Percentiles rank a stretch among this genome's conserved stretches.
phyloP scores from a whole-genome alignment of 2,113 vertebrate species.

The Chaenogobius annularis region DNA sequence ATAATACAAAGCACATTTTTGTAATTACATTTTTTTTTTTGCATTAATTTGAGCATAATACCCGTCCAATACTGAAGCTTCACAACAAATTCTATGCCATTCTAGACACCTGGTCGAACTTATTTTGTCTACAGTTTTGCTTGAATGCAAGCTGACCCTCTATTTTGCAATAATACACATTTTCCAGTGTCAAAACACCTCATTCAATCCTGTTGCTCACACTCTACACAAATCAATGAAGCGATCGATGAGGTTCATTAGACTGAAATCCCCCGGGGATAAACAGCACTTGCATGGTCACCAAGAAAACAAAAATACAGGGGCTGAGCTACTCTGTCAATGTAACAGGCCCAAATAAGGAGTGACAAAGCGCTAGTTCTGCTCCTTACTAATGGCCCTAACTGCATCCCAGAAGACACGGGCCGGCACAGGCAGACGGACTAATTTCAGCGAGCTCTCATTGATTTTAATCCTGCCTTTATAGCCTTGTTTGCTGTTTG shows the following conservation, averaged over 20 bases:
- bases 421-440: constrained; percentile 5
- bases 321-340: constrained; percentile 50
- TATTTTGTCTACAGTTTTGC: background rate
- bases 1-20: too few species aligned
- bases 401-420: constrained; percentile 25
- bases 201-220: constrained; percentile 59
- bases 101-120: background rate
- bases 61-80: too few species aligned
- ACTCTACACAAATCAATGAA: constrained; percentile 60
- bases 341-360: constrained; percentile 34
- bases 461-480: constrained; percentile 20
- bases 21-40: too few species aligned
- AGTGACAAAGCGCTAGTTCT: constrained; percentile 15
- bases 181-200: constrained; percentile 64
- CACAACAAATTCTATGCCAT: background rate
- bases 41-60: too few species aligned
- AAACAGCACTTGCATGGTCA: constrained; percentile 57
- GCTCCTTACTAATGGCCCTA: constrained; percentile 29
- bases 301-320: constrained; percentile 63
- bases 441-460: constrained; percentile 17
- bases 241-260: constrained; percentile 74
- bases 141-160: background rate
- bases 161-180: constrained; percentile 46
- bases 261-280: constrained; percentile 61
- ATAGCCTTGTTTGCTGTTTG: background rate